A percentile compares a stretch with the other conserved stretches of the same genome.
Evolutionary conservation across 1,140 invertebrate genomes (phyloP).

Genomic region (Scaptomyza graminum): DNA sequence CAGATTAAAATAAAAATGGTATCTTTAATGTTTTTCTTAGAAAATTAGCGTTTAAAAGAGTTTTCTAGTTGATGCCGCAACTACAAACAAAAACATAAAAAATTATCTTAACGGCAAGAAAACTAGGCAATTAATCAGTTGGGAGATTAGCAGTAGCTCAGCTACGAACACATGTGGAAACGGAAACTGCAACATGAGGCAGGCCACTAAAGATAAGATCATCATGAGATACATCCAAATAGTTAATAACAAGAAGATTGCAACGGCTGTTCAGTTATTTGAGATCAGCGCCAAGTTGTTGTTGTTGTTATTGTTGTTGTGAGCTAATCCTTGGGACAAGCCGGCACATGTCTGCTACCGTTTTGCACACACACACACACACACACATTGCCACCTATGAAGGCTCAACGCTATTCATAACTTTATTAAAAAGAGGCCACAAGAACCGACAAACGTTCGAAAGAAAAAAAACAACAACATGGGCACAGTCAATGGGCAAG

Average conservation of each 20-base stretch:
- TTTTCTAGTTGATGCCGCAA: conserved; percentile 23
- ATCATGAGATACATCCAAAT: conserved; percentile 34
- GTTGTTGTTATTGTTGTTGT: conserved; percentile 29
- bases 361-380: background rate
- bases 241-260: conserved; percentile 20
- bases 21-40: no score
- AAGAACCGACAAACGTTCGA: conserved; percentile 27
- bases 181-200: conserved; percentile 57
- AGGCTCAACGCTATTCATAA: conserved; percentile 59
- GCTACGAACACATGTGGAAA: conserved; percentile 10
- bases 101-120: conserved; percentile 11
- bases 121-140: background rate
- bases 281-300: conserved; percentile 40
- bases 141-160: conserved; percentile 25
- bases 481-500: conserved; percentile 77
- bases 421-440: conserved; percentile 65
- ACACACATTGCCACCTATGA: background rate
- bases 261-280: conserved; percentile 37
- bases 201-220: conserved; percentile 71
- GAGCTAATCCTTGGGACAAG: conserved; percentile 56
- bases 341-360: conserved; percentile 48
- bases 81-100: conserved; percentile 4
- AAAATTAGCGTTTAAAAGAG: background rate
- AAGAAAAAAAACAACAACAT: no score
- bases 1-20: no score